phyloP scores from a whole-genome alignment of 2,797 vertebrate genomes.

The Gymnothorax javanicus region DNA sequence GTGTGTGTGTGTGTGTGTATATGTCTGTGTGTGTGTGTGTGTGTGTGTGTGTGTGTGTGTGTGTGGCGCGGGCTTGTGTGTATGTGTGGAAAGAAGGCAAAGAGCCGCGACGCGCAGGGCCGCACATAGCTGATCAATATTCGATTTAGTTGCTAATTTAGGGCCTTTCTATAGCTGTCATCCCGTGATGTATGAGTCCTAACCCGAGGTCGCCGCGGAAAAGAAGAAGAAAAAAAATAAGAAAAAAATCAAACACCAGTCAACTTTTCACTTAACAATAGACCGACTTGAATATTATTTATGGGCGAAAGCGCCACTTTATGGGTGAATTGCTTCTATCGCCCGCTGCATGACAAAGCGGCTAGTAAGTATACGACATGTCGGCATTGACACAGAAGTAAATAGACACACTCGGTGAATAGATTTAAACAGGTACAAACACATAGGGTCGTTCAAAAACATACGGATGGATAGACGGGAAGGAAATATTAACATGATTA shows the following conservation, averaged over 20 bases:
- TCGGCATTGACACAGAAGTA: slow-evolving; percentile 65
- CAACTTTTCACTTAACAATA: slow-evolving; percentile 90
- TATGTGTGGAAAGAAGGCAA: slow-evolving; percentile 64
- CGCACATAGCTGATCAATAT: slow-evolving; percentile 95
- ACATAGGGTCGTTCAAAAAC: slow-evolving; percentile 36
- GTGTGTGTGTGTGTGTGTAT: too few species aligned
- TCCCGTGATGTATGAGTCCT: slow-evolving; percentile 97
- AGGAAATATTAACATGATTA: slow-evolving; percentile 67
- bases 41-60: too few species aligned
- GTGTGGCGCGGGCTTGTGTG: slow-evolving; percentile 14
- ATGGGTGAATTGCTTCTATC: slow-evolving; percentile 78
- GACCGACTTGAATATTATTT: slow-evolving; percentile 87
- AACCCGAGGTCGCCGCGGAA: slow-evolving; percentile 88
- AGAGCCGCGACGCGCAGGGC: slow-evolving; percentile 85
- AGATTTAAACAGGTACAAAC: slow-evolving; percentile 60
- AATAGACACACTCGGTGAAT: slow-evolving; percentile 59
- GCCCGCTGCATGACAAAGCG: slow-evolving; percentile 73
- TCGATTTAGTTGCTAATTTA: slow-evolving; percentile 99
- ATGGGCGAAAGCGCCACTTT: slow-evolving; percentile 83
- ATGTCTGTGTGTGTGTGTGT: too few species aligned
- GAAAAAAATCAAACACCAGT: slow-evolving; percentile 86
- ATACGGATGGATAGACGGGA: background rate
- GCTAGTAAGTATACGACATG: slow-evolving; percentile 72
- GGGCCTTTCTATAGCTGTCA: slow-evolving; percentile 98
- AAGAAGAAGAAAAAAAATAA: slow-evolving; percentile 72